A percentile compares a stretch with the other conserved stretches of the same genome.
Evolutionary conservation across 2,113 vertebrate species (phyloP).

Genomic region (Brachionichthys hirsutus): DNA sequence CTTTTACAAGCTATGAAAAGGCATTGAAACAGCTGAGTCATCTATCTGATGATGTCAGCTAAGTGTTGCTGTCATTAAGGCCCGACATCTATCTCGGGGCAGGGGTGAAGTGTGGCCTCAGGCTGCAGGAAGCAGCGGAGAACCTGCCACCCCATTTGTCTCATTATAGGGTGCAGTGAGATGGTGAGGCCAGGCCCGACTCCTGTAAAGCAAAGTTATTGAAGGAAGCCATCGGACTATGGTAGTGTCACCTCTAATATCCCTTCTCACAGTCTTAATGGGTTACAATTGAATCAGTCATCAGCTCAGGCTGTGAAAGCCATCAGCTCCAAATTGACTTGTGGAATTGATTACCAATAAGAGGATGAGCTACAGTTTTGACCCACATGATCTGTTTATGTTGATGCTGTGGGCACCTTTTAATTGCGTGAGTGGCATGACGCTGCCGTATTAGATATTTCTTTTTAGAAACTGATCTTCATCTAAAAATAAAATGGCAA

Average conservation of each 20-base stretch:
- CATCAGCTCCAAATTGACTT: slow-evolving; percentile 65
- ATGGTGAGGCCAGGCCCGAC: slow-evolving; percentile 6
- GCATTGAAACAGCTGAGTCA: slow-evolving; percentile 55
- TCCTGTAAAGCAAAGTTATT: slow-evolving; percentile 34
- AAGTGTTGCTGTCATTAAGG: slow-evolving; percentile 56
- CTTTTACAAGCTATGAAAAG: slow-evolving; percentile 48
- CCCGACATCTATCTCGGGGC: slow-evolving; percentile 55
- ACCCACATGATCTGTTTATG: slow-evolving; percentile 51
- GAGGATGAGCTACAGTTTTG: slow-evolving; percentile 40
- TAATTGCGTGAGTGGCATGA: slow-evolving; percentile 50
- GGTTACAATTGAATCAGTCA: slow-evolving; percentile 57
- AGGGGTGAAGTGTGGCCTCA: slow-evolving; percentile 53
- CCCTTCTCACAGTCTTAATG: slow-evolving; percentile 36
- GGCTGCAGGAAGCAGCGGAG: slow-evolving; percentile 17
- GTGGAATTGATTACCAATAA: slow-evolving; percentile 62
- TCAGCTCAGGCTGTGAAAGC: slow-evolving; percentile 42
- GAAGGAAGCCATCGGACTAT: slow-evolving; percentile 46
- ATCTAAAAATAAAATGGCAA: slow-evolving; percentile 58
- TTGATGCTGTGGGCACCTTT: slow-evolving; percentile 46
- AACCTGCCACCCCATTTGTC: slow-evolving; percentile 13
- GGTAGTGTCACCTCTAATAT: slow-evolving; percentile 54
- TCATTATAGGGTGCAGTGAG: neutral
- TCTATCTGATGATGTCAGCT: slow-evolving; percentile 48
- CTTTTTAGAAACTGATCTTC: slow-evolving; percentile 17
- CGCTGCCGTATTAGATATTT: slow-evolving; percentile 31